These are phyloP conservation scores for Alfaro cultratus DNA, from an alignment of 2,797 vertebrate genomes.

Conservation along the genomic window DNA sequence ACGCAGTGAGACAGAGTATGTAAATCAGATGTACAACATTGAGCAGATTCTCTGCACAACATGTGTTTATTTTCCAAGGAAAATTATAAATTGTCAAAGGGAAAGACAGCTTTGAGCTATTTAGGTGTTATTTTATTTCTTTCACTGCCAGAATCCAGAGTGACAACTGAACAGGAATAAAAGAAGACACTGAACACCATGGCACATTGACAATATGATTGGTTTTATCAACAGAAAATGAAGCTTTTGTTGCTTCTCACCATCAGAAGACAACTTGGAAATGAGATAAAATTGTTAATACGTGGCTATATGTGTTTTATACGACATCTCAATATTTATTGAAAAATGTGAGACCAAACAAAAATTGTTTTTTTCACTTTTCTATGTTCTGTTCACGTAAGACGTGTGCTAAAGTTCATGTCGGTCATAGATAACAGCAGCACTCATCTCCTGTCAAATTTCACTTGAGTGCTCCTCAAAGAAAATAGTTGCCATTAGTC, in stretches of 20 bases:
- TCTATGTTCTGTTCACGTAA: slow-evolving; percentile 10
- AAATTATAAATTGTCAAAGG: neutral
- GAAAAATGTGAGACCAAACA: neutral
- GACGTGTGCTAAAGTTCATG: slow-evolving; percentile 16
- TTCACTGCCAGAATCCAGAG: neutral
- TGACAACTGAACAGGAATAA: neutral
- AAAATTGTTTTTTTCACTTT: neutral
- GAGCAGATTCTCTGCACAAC: slow-evolving; percentile 8
- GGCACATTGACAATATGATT: neutral
- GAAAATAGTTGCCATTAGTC: slow-evolving; percentile 69
- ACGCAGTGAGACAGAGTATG: slow-evolving; percentile 29
- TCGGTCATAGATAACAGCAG: slow-evolving; percentile 55
- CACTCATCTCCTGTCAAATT: slow-evolving; percentile 65
- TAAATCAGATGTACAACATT: slow-evolving; percentile 21
- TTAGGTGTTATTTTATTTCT: neutral
- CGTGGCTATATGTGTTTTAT: neutral
- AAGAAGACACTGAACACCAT: neutral
- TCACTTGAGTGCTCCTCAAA: slow-evolving; percentile 59
- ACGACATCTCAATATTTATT: slow-evolving; percentile 2
- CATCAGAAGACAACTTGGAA: neutral
- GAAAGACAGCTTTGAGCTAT: neutral
- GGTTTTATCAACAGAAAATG: neutral
- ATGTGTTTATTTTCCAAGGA: slow-evolving; percentile 4
- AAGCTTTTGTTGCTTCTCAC: neutral
- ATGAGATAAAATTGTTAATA: slow-evolving; percentile 13